Conservation (phyloP, 2,797 vertebrate species). For the Rhabdophis nuchalis region DNA sequence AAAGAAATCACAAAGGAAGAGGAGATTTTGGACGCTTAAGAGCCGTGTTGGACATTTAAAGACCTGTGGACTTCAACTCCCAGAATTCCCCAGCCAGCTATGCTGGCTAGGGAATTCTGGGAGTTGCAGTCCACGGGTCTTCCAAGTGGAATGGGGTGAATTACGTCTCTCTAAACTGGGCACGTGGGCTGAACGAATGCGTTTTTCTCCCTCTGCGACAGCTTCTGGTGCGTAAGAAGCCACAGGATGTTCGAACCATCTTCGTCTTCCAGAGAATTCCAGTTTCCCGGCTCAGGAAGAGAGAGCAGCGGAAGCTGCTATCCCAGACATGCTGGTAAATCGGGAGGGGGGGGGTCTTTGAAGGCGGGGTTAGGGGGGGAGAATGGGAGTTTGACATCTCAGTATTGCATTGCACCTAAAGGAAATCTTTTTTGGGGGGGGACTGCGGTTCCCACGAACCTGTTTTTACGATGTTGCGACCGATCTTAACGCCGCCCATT, state of each 20-base stretch:
- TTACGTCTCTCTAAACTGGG: neutral
- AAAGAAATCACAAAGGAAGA: neutral
- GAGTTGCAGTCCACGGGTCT: neutral
- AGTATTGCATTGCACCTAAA: neutral
- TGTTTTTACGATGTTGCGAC: neutral
- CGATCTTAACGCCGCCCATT: neutral
- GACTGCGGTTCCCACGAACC: neutral
- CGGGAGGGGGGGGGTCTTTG: neutral
- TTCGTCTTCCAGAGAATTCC: neutral
- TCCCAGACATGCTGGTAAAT: neutral
- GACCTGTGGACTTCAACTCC: neutral
- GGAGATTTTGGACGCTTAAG: too few relatives aligned
- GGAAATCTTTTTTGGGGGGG: neutral
- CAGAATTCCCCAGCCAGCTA: neutral
- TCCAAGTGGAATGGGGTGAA: neutral
- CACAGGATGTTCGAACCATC: neutral
- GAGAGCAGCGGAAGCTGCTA: neutral
- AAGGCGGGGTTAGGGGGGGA: neutral
- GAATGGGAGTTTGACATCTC: neutral
- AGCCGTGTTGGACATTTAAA: neutral
- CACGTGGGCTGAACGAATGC: neutral
- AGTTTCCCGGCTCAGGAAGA: rapidly evolving
- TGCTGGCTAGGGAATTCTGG: neutral
- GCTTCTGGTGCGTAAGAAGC: neutral
- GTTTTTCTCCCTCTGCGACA: neutral